Evolutionary conservation across 2,888 invertebrate genomes (phyloP), one percentile per base, ranked within the genome.

Genomic region (Apamea monoglypha): DNA sequence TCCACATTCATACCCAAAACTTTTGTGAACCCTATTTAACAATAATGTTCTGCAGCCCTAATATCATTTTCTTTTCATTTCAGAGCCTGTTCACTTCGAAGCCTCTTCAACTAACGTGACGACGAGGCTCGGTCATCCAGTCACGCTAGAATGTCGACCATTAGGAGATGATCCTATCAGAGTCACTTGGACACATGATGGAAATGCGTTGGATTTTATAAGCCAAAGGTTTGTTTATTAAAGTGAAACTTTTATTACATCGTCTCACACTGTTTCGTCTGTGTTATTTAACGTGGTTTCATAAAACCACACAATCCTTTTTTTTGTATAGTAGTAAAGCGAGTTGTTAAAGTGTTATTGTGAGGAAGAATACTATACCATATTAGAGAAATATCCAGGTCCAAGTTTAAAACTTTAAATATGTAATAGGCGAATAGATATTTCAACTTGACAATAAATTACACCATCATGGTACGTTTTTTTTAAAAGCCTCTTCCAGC

Each of bases 161-260:
- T 97, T 98, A 74, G 99, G 99, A 0, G 99, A 99, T 92, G 98
- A 98, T 81, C 99, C 99, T 0, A 98, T 99, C 87, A 98, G 98
- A 87, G 98, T 99, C 40, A 96, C 97, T 5, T 99, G 99, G 99
- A 98, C 97, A 16, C 98, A 98, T 89, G 98, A 98, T 91, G 98
- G 97, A 76, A 98, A 97, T 74, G 95, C 97, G 61, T 93, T 98
- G 74, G 98, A 98, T 91, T 96, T 94, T 81, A 93, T 95, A 63
- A 94, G 90, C 74, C 96, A 94, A 75, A 95, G 96, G 97, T 96
- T 78, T 61, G 74, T 80, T 12, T 0, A 1, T 47, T n/a, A n/a
- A n/a, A n/a, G n/a, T n/a, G n/a, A n/a, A n/a, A n/a, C n/a, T n/a
- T n/a, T n/a, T n/a, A n/a, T n/a, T n/a, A n/a, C n/a, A n/a, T n/a